Percentiles rank a stretch among this genome's conserved stretches.
phyloP scores from a whole-genome alignment of 2,888 invertebrate species.

The Caenorhabditis plicata region DNA sequence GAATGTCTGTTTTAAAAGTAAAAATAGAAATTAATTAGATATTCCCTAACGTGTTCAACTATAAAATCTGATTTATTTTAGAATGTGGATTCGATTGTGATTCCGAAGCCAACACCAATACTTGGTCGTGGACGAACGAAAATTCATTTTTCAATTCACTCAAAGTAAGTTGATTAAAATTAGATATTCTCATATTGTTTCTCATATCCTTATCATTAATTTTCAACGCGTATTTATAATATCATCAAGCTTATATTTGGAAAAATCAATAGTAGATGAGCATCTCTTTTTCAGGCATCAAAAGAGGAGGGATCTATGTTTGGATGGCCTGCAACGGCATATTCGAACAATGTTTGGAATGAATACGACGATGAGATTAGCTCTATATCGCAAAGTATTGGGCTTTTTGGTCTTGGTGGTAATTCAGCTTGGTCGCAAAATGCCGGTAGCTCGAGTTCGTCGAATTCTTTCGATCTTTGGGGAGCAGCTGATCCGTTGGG shows the following conservation, averaged over 20 bases:
- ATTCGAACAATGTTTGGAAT: conserved; percentile 6
- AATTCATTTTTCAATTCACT: conserved; percentile 32
- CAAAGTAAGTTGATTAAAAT: conserved; percentile 11
- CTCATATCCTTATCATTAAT: conserved; percentile 1
- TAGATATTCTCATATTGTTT: conserved; percentile 1
- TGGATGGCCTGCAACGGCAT: conserved; percentile 24
- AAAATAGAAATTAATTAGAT: conserved; percentile 19
- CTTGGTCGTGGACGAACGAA: conserved; percentile 28
- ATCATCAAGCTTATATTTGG: conserved; percentile 2
- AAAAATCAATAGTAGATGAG: not conserved
- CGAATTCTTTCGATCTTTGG: conserved; percentile 32
- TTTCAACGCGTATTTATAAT: conserved; percentile 20
- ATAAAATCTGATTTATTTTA: no score
- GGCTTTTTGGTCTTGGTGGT: conserved; percentile 6
- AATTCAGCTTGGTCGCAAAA: conserved; percentile 13
- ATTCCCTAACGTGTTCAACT: no score
- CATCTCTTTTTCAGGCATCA: conserved; percentile 11
- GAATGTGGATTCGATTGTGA: not conserved
- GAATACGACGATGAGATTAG: conserved; percentile 13
- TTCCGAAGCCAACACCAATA: conserved; percentile 16
- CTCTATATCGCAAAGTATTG: conserved; percentile 6
- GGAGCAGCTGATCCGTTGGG: conserved; percentile 22
- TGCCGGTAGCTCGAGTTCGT: conserved; percentile 9
- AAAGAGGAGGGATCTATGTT: conserved; percentile 29
- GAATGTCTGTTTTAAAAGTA: conserved; percentile 10